These are phyloP conservation scores for Penaeus vannamei DNA, from an alignment of 1,140 invertebrate species.

Conservation along the genomic window DNA sequence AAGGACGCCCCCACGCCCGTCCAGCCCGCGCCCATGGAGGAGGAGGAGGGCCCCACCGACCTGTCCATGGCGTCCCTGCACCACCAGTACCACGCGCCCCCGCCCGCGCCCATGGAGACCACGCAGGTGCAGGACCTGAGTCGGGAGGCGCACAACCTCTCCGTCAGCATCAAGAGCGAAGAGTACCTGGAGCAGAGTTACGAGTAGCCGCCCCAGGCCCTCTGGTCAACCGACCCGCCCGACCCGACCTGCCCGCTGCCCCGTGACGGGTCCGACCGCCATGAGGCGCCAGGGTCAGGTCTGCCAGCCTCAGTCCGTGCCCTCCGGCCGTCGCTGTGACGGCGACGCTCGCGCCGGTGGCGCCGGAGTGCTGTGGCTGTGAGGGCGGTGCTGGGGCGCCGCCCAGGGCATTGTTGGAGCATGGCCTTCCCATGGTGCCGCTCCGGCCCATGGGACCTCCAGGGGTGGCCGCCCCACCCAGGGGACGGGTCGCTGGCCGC, in stretches of 20 bases:
- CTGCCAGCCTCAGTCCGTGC: slow-evolving; percentile 48
- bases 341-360: slow-evolving; percentile 22
- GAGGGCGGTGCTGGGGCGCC: slow-evolving; percentile 52
- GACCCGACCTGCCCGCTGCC: slow-evolving; percentile 34
- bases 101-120: slow-evolving; percentile 55
- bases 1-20: slow-evolving; percentile 44
- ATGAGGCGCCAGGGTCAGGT: slow-evolving; percentile 52
- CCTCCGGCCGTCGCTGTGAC: slow-evolving; percentile 23
- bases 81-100: slow-evolving; percentile 59
- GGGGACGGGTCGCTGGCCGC: slow-evolving; percentile 39
- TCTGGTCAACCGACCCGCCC: slow-evolving; percentile 35
- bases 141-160: slow-evolving; percentile 46
- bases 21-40: slow-evolving; percentile 56
- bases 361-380: slow-evolving; percentile 50
- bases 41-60: slow-evolving; percentile 68
- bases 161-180: slow-evolving; percentile 52
- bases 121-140: slow-evolving; percentile 44
- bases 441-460: slow-evolving; percentile 17
- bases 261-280: slow-evolving; percentile 27
- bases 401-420: slow-evolving; percentile 62
- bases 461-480: slow-evolving; percentile 19
- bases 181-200: slow-evolving; percentile 59
- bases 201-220: slow-evolving; percentile 35
- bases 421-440: slow-evolving; percentile 31
- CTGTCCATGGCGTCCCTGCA: slow-evolving; percentile 66